Base-by-base conservation (phyloP, 2,888 invertebrate species). In the Anoncus sp. region DNA sequence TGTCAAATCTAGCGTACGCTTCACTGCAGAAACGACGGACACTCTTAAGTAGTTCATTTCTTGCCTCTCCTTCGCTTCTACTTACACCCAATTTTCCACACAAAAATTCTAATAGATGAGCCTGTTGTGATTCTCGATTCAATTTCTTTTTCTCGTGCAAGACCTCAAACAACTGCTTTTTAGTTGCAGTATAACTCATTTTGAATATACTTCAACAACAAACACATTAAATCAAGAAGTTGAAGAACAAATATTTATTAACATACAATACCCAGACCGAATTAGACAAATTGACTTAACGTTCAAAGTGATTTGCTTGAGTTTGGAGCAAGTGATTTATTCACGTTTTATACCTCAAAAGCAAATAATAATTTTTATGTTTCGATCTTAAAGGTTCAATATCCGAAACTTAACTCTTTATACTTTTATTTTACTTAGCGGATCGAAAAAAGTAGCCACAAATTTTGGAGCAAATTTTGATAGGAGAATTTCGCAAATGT, bases 401-500 rank as follows among this genome's bases (percentile, higher is more conserved):
- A 38, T 38, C 38, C 38, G 3, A 38, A 10, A 38, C 38, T 38
- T 38, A 38, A 38, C 38, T 38, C 38, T 38, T n/a, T 43, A 43
- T 43, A 43, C 43, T 43, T 43, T n/a, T 43, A 43, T 43, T 43
- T 14, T 43, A 43, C 43, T 43, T n/a, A 43, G 43, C 43, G 43
- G 43, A 43, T 43, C 43, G 31, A 43, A 43, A 43, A 43, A 43
- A 43, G 43, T 43, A 43, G 43, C 43, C 43, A 43, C 43, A 43
- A 43, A 43, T 43, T 43, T 43, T 43, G 43, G 43, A 43, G 43
- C 43, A 43, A 43, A n/a, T 43, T 14, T 43, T 2, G 43, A 43
- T 31, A 3, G 31, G 31, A 31, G 31, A 31, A 31, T 31, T 31
- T 31, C 31, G 31, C 4, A 31, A 31, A 31, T 31, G 31, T 31